phyloP scores from a whole-genome alignment of 2,888 invertebrate species.

The Noctua comes region DNA sequence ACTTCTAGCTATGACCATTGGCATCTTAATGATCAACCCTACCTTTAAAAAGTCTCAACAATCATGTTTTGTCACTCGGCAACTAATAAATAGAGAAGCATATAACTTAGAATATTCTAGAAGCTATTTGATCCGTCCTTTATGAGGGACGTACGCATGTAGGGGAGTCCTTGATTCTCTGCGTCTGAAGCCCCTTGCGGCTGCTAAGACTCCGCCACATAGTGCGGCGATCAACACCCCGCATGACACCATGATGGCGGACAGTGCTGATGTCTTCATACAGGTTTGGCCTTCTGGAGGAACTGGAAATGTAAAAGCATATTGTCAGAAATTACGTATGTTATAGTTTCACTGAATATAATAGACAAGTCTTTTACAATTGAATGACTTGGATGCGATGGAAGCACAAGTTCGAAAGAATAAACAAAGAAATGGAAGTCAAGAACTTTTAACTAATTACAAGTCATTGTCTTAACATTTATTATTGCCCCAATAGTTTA shows the following conservation, averaged over 20 bases:
- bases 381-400: not conserved
- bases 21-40: conserved; percentile 28
- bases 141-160: conserved; percentile 91
- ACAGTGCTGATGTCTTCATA: conserved; percentile 91
- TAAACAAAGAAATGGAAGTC: not conserved
- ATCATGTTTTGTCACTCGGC: conserved; percentile 42
- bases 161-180: conserved; percentile 84
- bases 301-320: conserved; percentile 66
- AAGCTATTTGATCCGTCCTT: conserved; percentile 91
- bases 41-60: conserved; percentile 34
- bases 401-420: not conserved
- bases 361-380: not conserved
- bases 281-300: conserved; percentile 91
- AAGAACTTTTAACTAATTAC: not conserved
- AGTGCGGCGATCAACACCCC: conserved; percentile 93
- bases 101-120: conserved; percentile 6
- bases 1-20: conserved; percentile 42
- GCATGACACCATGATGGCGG: conserved; percentile 92
- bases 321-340: not conserved
- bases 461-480: not conserved
- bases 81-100: conserved; percentile 8
- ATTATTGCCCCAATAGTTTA: not conserved
- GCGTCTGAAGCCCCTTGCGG: conserved; percentile 93
- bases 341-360: not conserved
- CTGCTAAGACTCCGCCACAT: conserved; percentile 93